A percentile compares a stretch with the other conserved stretches of the same genome.
Conservation (phyloP, 2,797 vertebrate genomes). For the Microctenopoma stevenorrisi region DNA sequence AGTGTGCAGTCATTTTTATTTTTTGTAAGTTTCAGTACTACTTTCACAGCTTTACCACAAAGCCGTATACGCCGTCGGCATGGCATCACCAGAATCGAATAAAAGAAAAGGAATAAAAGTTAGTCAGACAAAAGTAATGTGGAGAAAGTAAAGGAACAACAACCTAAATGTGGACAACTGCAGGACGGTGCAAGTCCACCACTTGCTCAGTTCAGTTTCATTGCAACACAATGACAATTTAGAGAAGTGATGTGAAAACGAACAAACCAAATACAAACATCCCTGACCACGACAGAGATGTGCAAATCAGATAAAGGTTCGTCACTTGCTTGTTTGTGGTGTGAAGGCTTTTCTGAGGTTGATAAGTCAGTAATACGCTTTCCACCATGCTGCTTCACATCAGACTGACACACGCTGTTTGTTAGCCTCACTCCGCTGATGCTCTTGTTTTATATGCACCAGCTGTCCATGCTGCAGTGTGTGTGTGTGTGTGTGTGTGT, state of each 20-base stretch:
- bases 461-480: slow-evolving; percentile 41
- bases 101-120: not conserved
- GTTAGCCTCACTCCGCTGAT: slow-evolving; percentile 24
- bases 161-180: not conserved
- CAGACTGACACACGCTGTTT: not conserved
- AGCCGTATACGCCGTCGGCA: not conserved
- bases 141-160: not conserved
- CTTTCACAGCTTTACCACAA: not conserved
- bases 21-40: not conserved
- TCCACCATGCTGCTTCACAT: slow-evolving; percentile 18
- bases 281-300: not conserved
- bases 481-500: slow-evolving; percentile 6
- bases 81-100: not conserved
- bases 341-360: not conserved
- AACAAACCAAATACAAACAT: not conserved
- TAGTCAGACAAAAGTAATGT: not conserved
- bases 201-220: slow-evolving; percentile 5
- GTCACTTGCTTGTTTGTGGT: not conserved
- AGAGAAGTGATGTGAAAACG: slow-evolving; percentile 30
- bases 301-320: not conserved
- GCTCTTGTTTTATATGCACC: slow-evolving; percentile 33
- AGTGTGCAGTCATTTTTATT: not conserved
- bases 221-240: slow-evolving; percentile 14
- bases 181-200: not conserved
- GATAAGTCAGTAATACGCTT: not conserved